Conservation (phyloP, 2,113 vertebrate species). For the Hippolais icterina region DNA sequence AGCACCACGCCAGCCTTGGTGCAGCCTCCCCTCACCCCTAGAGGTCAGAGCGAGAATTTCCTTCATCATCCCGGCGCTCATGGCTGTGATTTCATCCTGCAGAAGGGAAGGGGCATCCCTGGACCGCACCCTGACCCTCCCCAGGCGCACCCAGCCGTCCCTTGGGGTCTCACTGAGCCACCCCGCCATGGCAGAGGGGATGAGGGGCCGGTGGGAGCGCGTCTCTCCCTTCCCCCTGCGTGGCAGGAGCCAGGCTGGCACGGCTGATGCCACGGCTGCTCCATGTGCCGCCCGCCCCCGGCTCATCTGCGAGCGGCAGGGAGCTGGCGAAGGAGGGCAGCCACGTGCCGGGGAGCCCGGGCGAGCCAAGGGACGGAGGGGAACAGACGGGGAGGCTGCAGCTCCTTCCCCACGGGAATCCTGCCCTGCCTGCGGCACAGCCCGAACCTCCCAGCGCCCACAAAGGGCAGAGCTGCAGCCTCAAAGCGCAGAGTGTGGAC, state of each 20-base stretch:
- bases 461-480: background rate
- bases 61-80: fast-evolving
- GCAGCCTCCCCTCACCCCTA: fast-evolving
- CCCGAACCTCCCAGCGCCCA: background rate
- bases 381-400: background rate
- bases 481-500: fast-evolving
- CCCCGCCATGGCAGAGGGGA: fast-evolving
- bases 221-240: background rate
- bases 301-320: background rate
- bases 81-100: fast-evolving
- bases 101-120: fast-evolving
- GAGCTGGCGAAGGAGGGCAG: background rate
- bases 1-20: fast-evolving
- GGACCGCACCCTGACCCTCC: fast-evolving
- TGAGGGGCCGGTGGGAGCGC: background rate
- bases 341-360: background rate
- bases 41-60: background rate
- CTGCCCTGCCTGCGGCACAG: fast-evolving
- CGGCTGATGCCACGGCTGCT: background rate
- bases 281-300: conserved; percentile 14
- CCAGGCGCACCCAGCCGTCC: fast-evolving
- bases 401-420: background rate
- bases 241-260: background rate
- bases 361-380: background rate
- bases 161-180: fast-evolving